A percentile compares a stretch with the other conserved stretches of the same genome.
Conservation (phyloP, 2,888 invertebrate species). For the Ectropis crepuscularia region DNA sequence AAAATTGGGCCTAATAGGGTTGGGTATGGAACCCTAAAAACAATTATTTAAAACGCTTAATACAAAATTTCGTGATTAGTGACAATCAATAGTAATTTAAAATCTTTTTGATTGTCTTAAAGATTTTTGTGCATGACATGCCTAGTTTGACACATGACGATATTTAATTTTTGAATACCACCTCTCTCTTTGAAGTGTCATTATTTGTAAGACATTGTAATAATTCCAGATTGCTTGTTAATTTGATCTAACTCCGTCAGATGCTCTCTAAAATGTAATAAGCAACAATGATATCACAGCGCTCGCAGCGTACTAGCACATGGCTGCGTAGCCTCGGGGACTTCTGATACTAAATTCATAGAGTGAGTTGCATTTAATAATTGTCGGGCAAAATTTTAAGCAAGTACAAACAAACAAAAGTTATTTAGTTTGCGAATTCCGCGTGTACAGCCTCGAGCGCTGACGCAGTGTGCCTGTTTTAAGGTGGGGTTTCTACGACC, state of each 20-base stretch:
- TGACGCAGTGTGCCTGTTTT: conserved; percentile 59
- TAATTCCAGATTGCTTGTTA: neutral
- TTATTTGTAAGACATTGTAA: neutral
- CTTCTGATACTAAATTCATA: conserved; percentile 23
- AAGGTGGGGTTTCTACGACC: neutral
- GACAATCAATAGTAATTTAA: no score
- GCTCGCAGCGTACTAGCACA: conserved; percentile 14
- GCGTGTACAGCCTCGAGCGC: conserved; percentile 56
- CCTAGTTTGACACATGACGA: no score
- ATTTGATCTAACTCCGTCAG: neutral
- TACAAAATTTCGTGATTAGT: no score
- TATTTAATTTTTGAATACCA: no score
- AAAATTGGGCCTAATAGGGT: no score
- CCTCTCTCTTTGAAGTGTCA: no score
- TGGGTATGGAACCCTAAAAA: no score
- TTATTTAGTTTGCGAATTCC: conserved; percentile 59
- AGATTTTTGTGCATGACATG: no score
- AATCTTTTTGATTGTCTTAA: no score
- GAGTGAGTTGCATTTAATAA: conserved; percentile 28
- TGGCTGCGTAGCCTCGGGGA: conserved; percentile 13
- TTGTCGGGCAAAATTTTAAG: conserved; percentile 20
- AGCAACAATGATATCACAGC: conserved; percentile 5
- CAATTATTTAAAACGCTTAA: no score
- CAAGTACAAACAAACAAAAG: conserved; percentile 43
- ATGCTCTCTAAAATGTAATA: conserved; percentile 2